A percentile compares a stretch with the other conserved stretches of the same genome.
These are phyloP conservation scores for Gerris lacustris DNA, from an alignment of 2,888 invertebrate genomes.

Conservation along the genomic window DNA sequence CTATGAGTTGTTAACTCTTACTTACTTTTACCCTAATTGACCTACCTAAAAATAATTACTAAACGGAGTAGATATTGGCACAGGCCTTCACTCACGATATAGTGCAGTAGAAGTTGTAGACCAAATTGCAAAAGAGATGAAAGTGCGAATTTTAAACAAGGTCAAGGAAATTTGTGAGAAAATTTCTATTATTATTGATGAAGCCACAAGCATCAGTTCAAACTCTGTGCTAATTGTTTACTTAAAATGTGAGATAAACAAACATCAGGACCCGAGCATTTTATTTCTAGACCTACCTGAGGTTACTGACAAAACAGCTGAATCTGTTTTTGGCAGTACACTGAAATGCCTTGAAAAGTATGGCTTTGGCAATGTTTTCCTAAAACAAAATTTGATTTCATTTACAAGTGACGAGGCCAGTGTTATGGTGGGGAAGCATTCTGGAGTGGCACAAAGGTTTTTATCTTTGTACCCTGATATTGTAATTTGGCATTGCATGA, in stretches of 20 bases:
- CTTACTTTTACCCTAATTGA: too few species aligned
- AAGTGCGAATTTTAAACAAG: background rate
- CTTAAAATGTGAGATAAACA: constrained; percentile 28
- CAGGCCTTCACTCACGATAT: constrained; percentile 13
- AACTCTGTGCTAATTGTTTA: constrained; percentile 18
- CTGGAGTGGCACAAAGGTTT: constrained; percentile 14
- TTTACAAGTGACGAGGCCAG: constrained; percentile 7
- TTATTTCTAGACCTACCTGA: constrained; percentile 14
- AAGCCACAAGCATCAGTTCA: constrained; percentile 8
- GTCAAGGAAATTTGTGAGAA: constrained; percentile 6
- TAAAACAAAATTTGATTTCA: constrained; percentile 15
- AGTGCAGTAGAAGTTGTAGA: constrained; percentile 13
- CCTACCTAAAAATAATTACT: too few species aligned
- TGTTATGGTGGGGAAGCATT: constrained; percentile 9
- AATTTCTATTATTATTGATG: constrained; percentile 10
- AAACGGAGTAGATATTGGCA: constrained; percentile 13
- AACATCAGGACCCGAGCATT: background rate
- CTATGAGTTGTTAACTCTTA: too few species aligned
- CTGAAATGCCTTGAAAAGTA: constrained; percentile 7
- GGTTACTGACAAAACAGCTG: constrained; percentile 10
- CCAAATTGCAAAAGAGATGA: constrained; percentile 12
- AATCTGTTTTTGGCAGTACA: constrained; percentile 8
- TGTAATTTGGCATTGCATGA: constrained; percentile 15
- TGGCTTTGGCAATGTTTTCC: constrained; percentile 11
- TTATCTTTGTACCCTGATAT: constrained; percentile 11